These are phyloP conservation scores for Chorisops tibialis DNA, from an alignment of 2,888 invertebrate genomes.

Conservation along the genomic window DNA sequence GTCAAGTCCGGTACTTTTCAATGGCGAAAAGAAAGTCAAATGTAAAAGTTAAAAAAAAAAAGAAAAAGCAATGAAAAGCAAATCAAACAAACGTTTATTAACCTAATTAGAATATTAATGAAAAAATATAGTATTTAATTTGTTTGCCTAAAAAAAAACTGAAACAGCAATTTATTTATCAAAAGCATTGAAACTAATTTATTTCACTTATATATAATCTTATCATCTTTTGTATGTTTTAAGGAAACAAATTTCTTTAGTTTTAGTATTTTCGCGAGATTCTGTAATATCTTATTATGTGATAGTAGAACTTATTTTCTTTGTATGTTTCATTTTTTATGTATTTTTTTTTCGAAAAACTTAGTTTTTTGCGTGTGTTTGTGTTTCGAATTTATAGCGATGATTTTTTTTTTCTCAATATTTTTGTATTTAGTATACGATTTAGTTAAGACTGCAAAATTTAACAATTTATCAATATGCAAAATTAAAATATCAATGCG, in stretches of 20 bases:
- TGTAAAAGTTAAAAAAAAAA: constrained; percentile 40
- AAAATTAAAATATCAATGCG: no score
- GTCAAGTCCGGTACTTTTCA: constrained; percentile 54
- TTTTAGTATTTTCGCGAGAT: neutral
- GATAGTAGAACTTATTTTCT: constrained; percentile 7
- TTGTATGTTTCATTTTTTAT: neutral
- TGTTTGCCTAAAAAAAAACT: constrained; percentile 26
- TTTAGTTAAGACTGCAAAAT: constrained; percentile 12
- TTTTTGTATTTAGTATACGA: neutral
- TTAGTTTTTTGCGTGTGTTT: constrained; percentile 12
- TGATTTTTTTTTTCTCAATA: neutral
- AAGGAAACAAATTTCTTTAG: neutral
- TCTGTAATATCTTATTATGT: constrained; percentile 19
- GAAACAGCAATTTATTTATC: constrained; percentile 13
- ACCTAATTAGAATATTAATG: neutral
- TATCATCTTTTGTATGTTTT: neutral
- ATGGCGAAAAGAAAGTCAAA: constrained; percentile 53
- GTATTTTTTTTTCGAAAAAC: neutral
- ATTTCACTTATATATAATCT: constrained; percentile 28
- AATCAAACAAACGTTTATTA: constrained; percentile 15
- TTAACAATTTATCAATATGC: neutral
- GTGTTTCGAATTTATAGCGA: constrained; percentile 1
- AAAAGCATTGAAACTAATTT: constrained; percentile 18
- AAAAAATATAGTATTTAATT: constrained; percentile 26
- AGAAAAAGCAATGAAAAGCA: neutral